phyloP scores from a whole-genome alignment of 2,797 vertebrate species.

The Uromys caudimaculatus region DNA sequence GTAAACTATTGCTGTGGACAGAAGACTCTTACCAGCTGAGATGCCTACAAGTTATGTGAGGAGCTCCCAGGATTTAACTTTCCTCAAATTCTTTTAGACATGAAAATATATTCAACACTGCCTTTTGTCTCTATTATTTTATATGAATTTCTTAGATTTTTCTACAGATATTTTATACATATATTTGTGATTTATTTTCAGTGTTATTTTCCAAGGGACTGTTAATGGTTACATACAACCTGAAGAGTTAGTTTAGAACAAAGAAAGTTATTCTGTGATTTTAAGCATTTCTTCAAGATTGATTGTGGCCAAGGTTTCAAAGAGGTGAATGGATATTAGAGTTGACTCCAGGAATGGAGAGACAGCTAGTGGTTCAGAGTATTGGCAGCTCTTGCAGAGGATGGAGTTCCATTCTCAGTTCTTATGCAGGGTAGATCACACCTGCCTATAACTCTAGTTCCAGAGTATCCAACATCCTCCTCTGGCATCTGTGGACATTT shows the following conservation, averaged over 20 bases:
- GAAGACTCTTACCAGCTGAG: not conserved
- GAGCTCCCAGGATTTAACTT: not conserved
- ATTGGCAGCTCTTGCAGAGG: not conserved
- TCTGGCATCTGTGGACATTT: not conserved
- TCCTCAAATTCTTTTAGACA: not conserved
- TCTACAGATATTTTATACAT: not conserved
- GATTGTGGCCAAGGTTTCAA: not conserved
- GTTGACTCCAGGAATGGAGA: not conserved
- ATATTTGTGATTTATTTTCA: not conserved
- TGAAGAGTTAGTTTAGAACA: constrained; percentile 42
- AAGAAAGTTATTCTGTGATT: not conserved
- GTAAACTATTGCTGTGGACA: not conserved
- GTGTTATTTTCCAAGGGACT: not conserved
- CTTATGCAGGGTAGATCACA: not conserved
- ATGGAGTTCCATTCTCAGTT: not conserved
- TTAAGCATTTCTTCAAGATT: not conserved
- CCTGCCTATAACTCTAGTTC: not conserved
- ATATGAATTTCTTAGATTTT: not conserved
- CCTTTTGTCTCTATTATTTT: not conserved
- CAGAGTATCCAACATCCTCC: not conserved
- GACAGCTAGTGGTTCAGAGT: not conserved
- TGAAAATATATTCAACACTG: not conserved
- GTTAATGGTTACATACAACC: not conserved
- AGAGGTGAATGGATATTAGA: not conserved
- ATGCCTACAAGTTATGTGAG: not conserved